A percentile compares a stretch with the other conserved stretches of the same genome.
Evolutionary conservation across 2,797 vertebrate species (phyloP).

Genomic region (Poeciliopsis gracilis): DNA sequence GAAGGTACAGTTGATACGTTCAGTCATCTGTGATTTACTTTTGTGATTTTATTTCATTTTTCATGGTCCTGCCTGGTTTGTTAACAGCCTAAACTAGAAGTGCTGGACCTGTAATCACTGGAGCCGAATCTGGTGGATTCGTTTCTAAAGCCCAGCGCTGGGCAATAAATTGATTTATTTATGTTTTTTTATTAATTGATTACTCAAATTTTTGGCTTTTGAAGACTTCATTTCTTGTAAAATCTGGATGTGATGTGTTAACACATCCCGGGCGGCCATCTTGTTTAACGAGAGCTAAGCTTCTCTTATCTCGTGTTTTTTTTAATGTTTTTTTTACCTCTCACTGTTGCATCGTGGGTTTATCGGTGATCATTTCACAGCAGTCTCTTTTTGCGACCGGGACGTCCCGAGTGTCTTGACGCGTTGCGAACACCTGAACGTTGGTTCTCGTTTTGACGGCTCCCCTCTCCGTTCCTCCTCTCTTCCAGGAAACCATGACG

Average conservation of each 20-base stretch:
- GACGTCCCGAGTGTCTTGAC: background rate
- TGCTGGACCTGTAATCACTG: background rate
- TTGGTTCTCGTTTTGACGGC: background rate
- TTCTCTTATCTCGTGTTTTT: background rate
- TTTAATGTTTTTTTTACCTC: background rate
- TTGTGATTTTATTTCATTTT: background rate
- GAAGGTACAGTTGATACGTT: conserved; percentile 87
- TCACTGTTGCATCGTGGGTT: background rate
- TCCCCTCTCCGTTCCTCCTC: background rate
- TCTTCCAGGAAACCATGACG: conserved; percentile 93
- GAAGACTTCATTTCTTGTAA: too few species aligned
- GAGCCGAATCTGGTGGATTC: background rate
- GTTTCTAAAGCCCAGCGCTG: background rate
- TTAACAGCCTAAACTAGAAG: background rate
- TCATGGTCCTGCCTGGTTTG: background rate
- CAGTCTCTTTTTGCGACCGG: background rate
- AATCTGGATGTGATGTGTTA: too few species aligned
- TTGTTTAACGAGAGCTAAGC: too few species aligned
- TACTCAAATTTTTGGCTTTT: too few species aligned
- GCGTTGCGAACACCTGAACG: background rate
- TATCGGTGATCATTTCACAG: conserved; percentile 2
- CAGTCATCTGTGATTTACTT: conserved; percentile 36
- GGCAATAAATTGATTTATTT: too few species aligned
- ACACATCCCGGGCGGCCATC: too few species aligned
- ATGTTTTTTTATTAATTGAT: too few species aligned